Conservation (phyloP, 2,888 invertebrate genomes). For the Cephonodes hylas region DNA sequence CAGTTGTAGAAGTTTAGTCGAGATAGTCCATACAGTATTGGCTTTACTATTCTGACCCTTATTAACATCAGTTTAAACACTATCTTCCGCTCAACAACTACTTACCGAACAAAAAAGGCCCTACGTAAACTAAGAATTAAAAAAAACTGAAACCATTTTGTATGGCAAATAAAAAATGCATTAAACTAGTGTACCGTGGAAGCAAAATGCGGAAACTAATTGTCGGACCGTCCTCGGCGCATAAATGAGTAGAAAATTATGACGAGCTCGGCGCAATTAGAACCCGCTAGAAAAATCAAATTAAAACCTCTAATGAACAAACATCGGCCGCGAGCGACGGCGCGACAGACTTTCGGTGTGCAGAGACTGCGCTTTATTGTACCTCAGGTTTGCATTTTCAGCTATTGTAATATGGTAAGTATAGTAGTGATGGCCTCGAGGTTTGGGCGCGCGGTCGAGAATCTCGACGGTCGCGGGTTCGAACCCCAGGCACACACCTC, state of each 20-base stretch:
- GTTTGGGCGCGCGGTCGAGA: too few relatives aligned
- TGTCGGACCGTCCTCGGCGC: slow-evolving; percentile 42
- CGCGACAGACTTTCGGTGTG: slow-evolving; percentile 41
- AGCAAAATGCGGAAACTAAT: slow-evolving; percentile 52
- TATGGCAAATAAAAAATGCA: slow-evolving; percentile 17
- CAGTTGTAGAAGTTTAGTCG: too few relatives aligned
- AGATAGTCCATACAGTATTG: too few relatives aligned
- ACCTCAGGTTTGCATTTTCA: too few relatives aligned
- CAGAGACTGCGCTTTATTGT: slow-evolving; percentile 16
- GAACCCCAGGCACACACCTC: too few relatives aligned
- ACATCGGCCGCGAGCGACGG: slow-evolving; percentile 54
- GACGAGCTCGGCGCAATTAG: slow-evolving; percentile 64
- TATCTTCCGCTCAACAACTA: too few relatives aligned
- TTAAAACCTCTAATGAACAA: slow-evolving; percentile 76
- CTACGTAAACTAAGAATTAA: background rate
- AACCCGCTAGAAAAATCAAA: slow-evolving; percentile 76
- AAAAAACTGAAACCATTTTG: background rate
- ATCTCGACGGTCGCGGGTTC: too few relatives aligned
- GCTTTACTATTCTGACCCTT: too few relatives aligned
- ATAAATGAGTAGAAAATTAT: slow-evolving; percentile 67
- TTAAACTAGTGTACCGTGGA: slow-evolving; percentile 22
- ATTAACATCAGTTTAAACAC: too few relatives aligned
- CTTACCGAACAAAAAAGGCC: background rate
- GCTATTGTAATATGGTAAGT: too few relatives aligned
- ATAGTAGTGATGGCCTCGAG: too few relatives aligned